Evolutionary conservation across 2,888 invertebrate species (phyloP).

Genomic region (Micoletzkya japonica): DNA sequence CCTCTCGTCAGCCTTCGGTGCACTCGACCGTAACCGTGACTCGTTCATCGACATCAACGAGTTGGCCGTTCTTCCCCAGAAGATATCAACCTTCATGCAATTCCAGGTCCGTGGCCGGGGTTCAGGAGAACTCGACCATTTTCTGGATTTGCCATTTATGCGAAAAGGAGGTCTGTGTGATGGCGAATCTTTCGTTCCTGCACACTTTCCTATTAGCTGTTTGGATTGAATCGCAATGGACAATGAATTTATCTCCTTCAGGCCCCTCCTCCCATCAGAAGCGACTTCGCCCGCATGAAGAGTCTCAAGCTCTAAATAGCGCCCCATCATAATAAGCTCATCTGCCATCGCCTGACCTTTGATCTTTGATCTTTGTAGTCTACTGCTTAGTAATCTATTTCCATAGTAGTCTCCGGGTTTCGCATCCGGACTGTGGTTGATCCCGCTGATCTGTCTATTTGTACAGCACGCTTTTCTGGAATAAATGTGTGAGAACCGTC

Average conservation of each 20-base stretch:
- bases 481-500: too few relatives aligned
- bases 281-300: constrained; percentile 6
- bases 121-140: too few relatives aligned
- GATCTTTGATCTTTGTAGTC: not conserved
- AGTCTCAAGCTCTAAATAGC: constrained; percentile 17
- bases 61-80: constrained; percentile 11
- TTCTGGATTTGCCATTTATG: too few relatives aligned
- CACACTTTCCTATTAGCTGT: not conserved
- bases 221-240: not conserved
- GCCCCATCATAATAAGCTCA: too few relatives aligned
- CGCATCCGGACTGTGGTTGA: not conserved
- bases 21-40: constrained; percentile 23
- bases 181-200: not conserved
- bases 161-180: not conserved
- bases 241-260: not conserved
- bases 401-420: constrained; percentile 11
- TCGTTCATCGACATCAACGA: constrained; percentile 18
- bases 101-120: too few relatives aligned
- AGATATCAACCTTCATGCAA: constrained; percentile 8
- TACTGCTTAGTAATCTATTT: constrained; percentile 15
- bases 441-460: too few relatives aligned
- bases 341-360: not conserved
- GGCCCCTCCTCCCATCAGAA: constrained; percentile 25
- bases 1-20: constrained; percentile 6
- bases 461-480: too few relatives aligned